Evolutionary conservation across 2,113 vertebrate species (phyloP), one percentile per base, ranked within the genome.

Genomic region (Entomyzon cyanotis): DNA sequence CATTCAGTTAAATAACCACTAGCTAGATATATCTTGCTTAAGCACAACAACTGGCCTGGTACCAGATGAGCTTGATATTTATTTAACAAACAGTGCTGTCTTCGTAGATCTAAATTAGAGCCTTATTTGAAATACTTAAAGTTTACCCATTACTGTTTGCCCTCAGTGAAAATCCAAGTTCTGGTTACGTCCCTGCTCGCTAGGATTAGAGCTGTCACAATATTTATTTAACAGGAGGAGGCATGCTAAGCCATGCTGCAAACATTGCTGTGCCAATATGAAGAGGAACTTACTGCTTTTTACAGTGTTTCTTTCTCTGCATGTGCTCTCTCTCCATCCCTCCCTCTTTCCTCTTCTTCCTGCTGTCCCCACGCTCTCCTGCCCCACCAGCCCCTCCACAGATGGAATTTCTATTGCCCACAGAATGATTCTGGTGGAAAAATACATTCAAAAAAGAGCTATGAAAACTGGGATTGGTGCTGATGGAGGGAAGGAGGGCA

Each of bases 151-250:
- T 95, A 87, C 41, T 90, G 97, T 97, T 95, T 65, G 89, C 97
- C 93, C 95, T 96, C 75, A 95, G 96, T 97, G 97, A 95, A 97
- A 98, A 97, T 96, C 82, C 59, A 96, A 97, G 97, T 96, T 97
- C 96, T 69, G 84, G 94, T 90, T 80, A 96, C 46, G 87, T 95
- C 96, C 96, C 97, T 84, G 93, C 94, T 96, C 90, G 75, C 94
- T 88, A n/a, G 93, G 97, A 96, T 95, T 92, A 90, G 94, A 97
- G 92, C 96, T 98, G 97, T 97, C 97, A 98, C 95, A 96, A 97
- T 95, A 96, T 97, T 97, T 98, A 97, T 96, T 96, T 97, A 98
- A 90, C 95, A 97, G 97, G 95, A 94, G 53, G 94, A 71, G 47
- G 94, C 89, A 75, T 63, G 93, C 94, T 96, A 96, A 98, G 97